These are phyloP conservation scores for Hippocampus mohnikei DNA, from an alignment of 2,113 vertebrate genomes.

Conservation along the genomic window DNA sequence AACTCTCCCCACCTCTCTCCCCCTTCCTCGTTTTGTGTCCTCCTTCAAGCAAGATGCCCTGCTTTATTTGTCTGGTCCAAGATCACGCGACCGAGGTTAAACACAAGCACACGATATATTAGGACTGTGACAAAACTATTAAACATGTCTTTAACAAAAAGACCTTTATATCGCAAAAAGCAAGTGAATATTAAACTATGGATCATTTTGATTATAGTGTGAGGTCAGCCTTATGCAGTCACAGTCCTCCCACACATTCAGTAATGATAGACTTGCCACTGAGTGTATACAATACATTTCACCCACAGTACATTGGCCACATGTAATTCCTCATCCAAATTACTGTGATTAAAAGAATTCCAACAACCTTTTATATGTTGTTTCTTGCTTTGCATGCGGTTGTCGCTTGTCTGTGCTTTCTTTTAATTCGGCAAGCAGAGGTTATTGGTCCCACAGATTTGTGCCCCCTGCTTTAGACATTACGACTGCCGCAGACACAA, in stretches of 20 bases:
- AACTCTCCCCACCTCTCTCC: constrained; percentile 60
- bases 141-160: constrained; percentile 55
- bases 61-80: constrained; percentile 31
- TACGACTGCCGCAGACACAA: constrained; percentile 24
- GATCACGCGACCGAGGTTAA: constrained; percentile 50
- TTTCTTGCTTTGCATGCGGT: constrained; percentile 46
- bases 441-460: constrained; percentile 14
- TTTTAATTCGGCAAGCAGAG: constrained; percentile 25
- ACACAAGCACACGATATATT: constrained; percentile 36
- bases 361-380: constrained; percentile 50
- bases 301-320: constrained; percentile 53
- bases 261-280: constrained; percentile 57
- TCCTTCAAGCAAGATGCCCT: constrained; percentile 54
- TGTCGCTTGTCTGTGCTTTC: constrained; percentile 29
- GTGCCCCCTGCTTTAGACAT: neutral
- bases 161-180: constrained; percentile 49
- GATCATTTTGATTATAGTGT: constrained; percentile 59
- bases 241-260: constrained; percentile 54
- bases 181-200: constrained; percentile 62
- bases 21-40: constrained; percentile 50
- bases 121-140: constrained; percentile 18
- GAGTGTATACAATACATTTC: constrained; percentile 56
- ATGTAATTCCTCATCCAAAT: constrained; percentile 65
- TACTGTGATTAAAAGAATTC: constrained; percentile 73
- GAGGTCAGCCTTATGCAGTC: constrained; percentile 42